phyloP scores from a whole-genome alignment of 2,888 invertebrate genomes.

The Lathronympha strigana region DNA sequence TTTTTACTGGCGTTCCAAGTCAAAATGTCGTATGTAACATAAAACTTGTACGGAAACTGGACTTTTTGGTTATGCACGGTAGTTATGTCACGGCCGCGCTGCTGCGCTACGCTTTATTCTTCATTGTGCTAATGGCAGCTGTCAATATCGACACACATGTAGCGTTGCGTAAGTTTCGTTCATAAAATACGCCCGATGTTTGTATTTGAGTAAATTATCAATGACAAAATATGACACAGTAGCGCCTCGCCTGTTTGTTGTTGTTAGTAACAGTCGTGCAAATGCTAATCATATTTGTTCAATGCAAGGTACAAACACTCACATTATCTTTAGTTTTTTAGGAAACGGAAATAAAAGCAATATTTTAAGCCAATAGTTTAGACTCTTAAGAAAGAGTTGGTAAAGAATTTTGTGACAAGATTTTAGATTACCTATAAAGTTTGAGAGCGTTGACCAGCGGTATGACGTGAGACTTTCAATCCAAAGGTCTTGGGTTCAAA shows the following conservation, averaged over 20 bases:
- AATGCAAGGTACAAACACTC: neutral
- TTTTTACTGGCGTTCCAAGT: neutral
- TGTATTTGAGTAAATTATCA: constrained; percentile 11
- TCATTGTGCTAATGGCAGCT: constrained; percentile 72
- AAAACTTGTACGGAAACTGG: neutral
- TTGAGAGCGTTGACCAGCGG: too few relatives aligned
- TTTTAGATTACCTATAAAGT: too few relatives aligned
- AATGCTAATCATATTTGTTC: neutral
- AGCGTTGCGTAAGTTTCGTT: constrained; percentile 41
- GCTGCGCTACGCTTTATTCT: constrained; percentile 53
- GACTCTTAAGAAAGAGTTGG: too few relatives aligned
- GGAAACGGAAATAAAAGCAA: too few relatives aligned
- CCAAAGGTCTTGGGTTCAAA: too few relatives aligned
- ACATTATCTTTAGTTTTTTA: neutral
- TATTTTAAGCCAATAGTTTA: too few relatives aligned
- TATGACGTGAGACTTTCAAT: too few relatives aligned
- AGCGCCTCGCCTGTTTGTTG: constrained; percentile 3
- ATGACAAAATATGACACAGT: constrained; percentile 3
- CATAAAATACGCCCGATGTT: constrained; percentile 20
- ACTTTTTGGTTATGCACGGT: neutral
- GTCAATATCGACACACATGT: constrained; percentile 63
- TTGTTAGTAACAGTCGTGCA: neutral
- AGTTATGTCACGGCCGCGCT: constrained; percentile 73
- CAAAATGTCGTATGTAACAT: constrained; percentile 4
- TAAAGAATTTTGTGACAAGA: too few relatives aligned